phyloP scores from a whole-genome alignment of 2,888 invertebrate species.

The Andrena camellia region DNA sequence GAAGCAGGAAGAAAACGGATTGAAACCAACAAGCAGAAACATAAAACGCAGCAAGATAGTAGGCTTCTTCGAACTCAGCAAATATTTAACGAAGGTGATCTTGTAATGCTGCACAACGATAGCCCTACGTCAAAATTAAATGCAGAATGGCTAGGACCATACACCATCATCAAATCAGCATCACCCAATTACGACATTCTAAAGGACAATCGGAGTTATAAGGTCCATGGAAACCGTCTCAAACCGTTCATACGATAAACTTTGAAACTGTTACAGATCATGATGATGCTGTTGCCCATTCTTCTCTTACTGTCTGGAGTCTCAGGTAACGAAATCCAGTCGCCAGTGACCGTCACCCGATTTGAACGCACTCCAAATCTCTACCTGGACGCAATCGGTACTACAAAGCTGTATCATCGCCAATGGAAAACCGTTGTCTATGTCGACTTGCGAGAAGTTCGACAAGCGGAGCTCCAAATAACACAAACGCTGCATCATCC shows the following conservation, averaged over 20 bases:
- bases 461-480: neutral
- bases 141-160: constrained; percentile 10
- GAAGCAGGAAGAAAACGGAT: neutral
- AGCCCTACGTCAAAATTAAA: neutral
- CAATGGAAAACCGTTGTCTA: neutral
- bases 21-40: neutral
- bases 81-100: neutral
- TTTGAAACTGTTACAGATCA: too few species aligned
- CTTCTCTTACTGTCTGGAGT: too few species aligned
- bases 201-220: neutral
- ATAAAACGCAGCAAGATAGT: neutral
- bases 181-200: neutral
- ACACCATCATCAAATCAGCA: neutral
- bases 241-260: neutral
- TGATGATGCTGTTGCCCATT: too few species aligned
- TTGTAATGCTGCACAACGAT: neutral
- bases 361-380: neutral
- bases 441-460: neutral
- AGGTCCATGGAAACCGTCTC: constrained; percentile 3
- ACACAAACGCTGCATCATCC: neutral
- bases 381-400: neutral
- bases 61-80: neutral
- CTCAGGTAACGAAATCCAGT: too few species aligned
- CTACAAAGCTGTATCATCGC: neutral
- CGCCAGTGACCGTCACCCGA: neutral